phyloP scores from a whole-genome alignment of 2,797 vertebrate species.

The Rhincodon typus region DNA sequence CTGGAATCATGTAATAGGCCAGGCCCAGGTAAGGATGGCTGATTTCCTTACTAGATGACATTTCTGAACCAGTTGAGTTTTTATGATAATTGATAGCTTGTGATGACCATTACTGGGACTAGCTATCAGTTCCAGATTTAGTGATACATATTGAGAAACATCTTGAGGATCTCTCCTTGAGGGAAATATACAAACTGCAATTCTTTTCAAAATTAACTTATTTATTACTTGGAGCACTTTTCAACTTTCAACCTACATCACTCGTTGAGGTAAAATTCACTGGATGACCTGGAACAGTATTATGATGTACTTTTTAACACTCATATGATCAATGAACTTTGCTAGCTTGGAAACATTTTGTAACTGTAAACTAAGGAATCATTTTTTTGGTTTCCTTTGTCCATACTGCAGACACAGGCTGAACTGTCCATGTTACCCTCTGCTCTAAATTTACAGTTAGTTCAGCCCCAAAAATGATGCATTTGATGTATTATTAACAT shows the following conservation, averaged over 20 bases:
- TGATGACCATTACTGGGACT: too few species aligned
- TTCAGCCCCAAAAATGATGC: not conserved
- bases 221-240: not conserved
- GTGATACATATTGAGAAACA: not conserved
- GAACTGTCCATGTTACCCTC: not conserved
- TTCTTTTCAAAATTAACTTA: not conserved
- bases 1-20: too few species aligned
- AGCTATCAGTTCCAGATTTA: too few species aligned
- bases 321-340: not conserved
- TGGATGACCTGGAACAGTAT: not conserved
- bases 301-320: conserved; percentile 6
- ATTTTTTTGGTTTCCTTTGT: not conserved
- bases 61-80: too few species aligned
- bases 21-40: too few species aligned
- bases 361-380: not conserved
- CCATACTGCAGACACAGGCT: not conserved
- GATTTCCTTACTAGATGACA: too few species aligned
- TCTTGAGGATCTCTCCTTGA: not conserved
- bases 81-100: too few species aligned
- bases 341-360: not conserved
- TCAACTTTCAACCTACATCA: not conserved
- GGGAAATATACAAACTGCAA: not conserved
- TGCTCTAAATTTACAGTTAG: not conserved
- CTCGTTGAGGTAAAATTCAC: not conserved
- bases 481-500: not conserved